phyloP scores from a whole-genome alignment of 2,797 vertebrate genomes.

The Diceros bicornis region DNA sequence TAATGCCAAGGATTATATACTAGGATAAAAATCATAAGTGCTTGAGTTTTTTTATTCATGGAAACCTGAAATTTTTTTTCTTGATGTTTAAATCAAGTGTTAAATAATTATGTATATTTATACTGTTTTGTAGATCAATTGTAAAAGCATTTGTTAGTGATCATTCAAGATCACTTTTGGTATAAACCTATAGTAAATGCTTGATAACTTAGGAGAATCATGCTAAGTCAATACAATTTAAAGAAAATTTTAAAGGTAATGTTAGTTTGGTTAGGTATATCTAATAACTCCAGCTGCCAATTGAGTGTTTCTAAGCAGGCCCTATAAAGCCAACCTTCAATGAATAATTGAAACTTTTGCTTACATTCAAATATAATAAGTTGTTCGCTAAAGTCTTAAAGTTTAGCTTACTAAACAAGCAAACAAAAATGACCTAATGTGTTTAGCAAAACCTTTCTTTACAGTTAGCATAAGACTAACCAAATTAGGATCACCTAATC shows the following conservation, averaged over 20 bases:
- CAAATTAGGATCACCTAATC: background rate
- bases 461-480: background rate
- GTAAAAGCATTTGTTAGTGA: conserved; percentile 37
- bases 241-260: conserved; percentile 6
- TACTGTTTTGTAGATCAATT: background rate
- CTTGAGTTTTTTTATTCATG: conserved; percentile 51
- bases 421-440: conserved; percentile 11
- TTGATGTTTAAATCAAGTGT: conserved; percentile 20
- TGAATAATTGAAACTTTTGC: background rate
- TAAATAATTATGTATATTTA: background rate
- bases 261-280: background rate
- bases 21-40: conserved; percentile 48
- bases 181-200: conserved; percentile 47
- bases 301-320: conserved; percentile 21
- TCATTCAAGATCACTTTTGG: background rate
- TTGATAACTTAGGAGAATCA: conserved; percentile 46
- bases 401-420: background rate
- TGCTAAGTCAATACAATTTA: conserved; percentile 49
- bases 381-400: conserved; percentile 49
- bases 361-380: conserved; percentile 45
- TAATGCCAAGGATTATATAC: background rate
- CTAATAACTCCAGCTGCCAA: background rate
- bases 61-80: background rate
- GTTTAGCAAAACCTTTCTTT: conserved; percentile 45
- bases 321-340: background rate